Base-by-base conservation (phyloP, 2,888 invertebrate genomes). In the Hypsopygia costalis region DNA sequence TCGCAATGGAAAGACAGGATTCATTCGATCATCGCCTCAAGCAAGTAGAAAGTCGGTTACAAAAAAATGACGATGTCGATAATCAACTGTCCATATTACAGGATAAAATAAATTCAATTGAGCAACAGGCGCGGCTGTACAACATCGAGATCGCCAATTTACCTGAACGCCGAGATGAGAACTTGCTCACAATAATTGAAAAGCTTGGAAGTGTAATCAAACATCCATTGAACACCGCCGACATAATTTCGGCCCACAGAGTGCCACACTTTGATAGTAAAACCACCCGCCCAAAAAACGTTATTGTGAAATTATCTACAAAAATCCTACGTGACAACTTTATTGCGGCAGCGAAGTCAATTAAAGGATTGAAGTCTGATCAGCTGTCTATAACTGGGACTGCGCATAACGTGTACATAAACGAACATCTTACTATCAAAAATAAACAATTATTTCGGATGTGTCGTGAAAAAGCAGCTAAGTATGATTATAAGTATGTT, bases 111-210 rank as follows among this genome's bases (percentile, higher is more conserved):
- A 37, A 35, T 3, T 12, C 25, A 20, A 40, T 49, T 40, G 49
- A 49, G 27, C 49, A 49, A 10, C 46, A 46, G 8, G 40, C 43
- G 1, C 21, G 49, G 9, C 34, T 30, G 5, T 40, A 35, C 8
- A 48, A 48, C 22, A 31, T 49, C 11, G 44, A 49, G 40, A 49
- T 49, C 2, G 34, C 25, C 8, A 49, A 49, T 20, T 8, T 49
- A 11, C 49, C 48, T n/a, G 48, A 48, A 22, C 31, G 41, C 1
- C 31, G 35, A 7, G 32, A 36, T 8, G 41, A 41, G 27, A 36
- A 41, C 6, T 3, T 41, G 16, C 4, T 28, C 7, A 1, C n/a
- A 6, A 41, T 36, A 5, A 8, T 36, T 9, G 27, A 36, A 9
- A 32, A 25, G 1, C 16, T 41, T 6, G 31, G 35, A 6, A n/a